Base-by-base conservation (phyloP, 2,888 invertebrate species). In the Cataglyphis altisquamis region DNA sequence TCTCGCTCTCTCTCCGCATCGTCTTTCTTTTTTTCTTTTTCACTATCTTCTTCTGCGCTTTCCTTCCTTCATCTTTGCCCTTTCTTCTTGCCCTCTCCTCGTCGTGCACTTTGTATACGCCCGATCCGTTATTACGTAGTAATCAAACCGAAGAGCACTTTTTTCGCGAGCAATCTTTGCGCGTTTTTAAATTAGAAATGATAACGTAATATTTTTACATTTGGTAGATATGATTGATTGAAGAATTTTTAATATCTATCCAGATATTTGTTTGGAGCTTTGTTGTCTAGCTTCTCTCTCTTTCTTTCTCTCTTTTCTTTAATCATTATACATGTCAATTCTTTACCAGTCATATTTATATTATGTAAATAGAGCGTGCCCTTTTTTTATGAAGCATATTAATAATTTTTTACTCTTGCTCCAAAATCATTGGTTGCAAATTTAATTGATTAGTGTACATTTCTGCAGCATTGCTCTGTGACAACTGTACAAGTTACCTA, bases 1-100 rank as follows among this genome's bases (percentile, higher is more conserved):
- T 72, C 72, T 72, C 72, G 57, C 62, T 68, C 60, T 68, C 57
- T 77, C 60, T 68, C 72, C 81, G 84, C 78, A 62, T 78, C 82
- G 36, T 52, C 82, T 84, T 60, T 21, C 1, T 25, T 74, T 83
- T 74, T 45, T 84, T 64, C 82, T 67, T 64, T 63, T 62, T 60
- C 12, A 15, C 52, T 67, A 45, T 55, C 83, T 67, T 68, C 32
- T 57, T 48, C 52, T n/a, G n/a, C 2, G 60, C 84, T 80, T 52
- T 62, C 39, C 12, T 29, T 84, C 21, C 29, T 29, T 36, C 39
- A 4, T 32, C 41, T n/a, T 25, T 63, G 41, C 60, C 29, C 29
- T n/a, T 48, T 60, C 12, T 21, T 55, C 36, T n/a, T n/a, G n/a
- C n/a, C n/a, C n/a, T 74, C 39, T 64, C n/a, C 36, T 39, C 62